Evolutionary conservation across 1,140 invertebrate genomes (phyloP).

Genomic region (Meloidogyne exigua): DNA sequence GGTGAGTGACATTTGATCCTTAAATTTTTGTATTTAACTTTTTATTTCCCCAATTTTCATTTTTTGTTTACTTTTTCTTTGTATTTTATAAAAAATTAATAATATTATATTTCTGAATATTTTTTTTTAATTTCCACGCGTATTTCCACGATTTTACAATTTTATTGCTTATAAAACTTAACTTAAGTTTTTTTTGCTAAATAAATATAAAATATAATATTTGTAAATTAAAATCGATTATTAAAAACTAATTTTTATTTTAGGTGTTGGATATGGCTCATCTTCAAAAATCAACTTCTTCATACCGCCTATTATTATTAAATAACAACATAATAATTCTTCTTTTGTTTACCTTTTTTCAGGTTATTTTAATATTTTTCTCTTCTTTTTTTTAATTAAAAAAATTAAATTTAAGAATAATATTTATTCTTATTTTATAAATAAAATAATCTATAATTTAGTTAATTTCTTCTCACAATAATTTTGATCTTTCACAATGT

Average conservation of each 20-base stretch:
- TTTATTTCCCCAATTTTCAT: neutral
- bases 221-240: neutral
- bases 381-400: neutral
- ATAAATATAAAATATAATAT: neutral
- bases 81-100: neutral
- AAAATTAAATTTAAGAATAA: too few species aligned
- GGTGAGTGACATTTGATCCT: neutral
- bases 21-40: neutral
- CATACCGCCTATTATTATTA: neutral
- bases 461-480: neutral
- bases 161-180: neutral
- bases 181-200: neutral
- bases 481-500: slow-evolving; percentile 20
- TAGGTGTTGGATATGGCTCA: neutral
- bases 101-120: neutral
- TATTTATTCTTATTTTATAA: too few species aligned
- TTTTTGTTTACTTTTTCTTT: neutral
- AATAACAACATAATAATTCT: neutral
- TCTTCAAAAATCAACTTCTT: neutral
- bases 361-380: neutral
- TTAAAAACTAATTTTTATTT: neutral
- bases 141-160: neutral
- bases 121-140: neutral
- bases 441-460: neutral
- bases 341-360: neutral